A percentile compares a stretch with the other conserved stretches of the same genome.
Evolutionary conservation across 1,140 invertebrate genomes (phyloP).

Genomic region (Paraescarpia echinospica): DNA sequence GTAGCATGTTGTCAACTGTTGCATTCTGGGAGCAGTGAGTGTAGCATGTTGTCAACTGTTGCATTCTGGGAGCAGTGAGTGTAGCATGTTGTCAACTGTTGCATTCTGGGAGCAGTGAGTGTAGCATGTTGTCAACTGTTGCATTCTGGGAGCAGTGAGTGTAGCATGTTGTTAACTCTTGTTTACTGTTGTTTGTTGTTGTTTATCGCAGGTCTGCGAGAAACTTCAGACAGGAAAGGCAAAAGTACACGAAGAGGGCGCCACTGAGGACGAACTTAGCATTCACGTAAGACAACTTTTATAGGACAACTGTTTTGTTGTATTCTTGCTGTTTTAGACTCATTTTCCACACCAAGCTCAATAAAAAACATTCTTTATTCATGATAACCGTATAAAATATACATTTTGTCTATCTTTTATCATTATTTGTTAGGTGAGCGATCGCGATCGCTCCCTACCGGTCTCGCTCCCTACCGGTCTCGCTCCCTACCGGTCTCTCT

Average conservation of each 20-base stretch:
- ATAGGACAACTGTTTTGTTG: background rate
- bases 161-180: background rate
- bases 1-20: background rate
- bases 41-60: background rate
- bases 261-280: conserved; percentile 50
- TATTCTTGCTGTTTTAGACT: no score
- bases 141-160: background rate
- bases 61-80: background rate
- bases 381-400: no score
- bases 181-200: background rate
- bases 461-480: no score
- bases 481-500: no score
- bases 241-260: conserved; percentile 38
- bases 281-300: conserved; percentile 35
- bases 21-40: background rate
- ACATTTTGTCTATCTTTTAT: no score
- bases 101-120: background rate
- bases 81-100: background rate
- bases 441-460: no score
- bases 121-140: background rate
- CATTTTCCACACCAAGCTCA: no score
- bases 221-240: background rate
- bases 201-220: background rate
- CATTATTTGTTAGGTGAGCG: no score
- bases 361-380: no score